Evolutionary conservation across 2,113 vertebrate genomes (phyloP), one percentile per base, ranked within the genome.

Genomic region (Gnathonemus longibarbis): DNA sequence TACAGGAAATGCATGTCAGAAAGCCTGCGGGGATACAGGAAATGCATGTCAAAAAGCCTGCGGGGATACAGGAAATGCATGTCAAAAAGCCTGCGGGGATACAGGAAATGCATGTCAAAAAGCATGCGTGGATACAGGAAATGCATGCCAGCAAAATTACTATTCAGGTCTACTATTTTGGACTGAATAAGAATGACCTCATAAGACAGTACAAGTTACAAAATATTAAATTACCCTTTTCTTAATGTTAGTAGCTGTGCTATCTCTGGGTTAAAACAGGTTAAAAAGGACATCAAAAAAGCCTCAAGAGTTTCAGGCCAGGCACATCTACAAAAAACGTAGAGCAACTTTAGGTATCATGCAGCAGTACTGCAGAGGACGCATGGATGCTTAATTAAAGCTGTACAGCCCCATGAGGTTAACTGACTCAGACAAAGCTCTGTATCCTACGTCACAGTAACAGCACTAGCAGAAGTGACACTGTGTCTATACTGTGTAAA

Each of bases 201-300:
- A 46, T 46, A 46, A 46, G 96, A 97, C 53, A 56, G 53, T 96
- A 97, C 97, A 96, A 95, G 96, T 95, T 94, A 93, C 95, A 94
- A 96, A 95, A 94, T 95, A 95, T 96, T 94, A 96, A 31, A 95
- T 93, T 96, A 96, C 96, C 95, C 92, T 96, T 95, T 95, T 96
- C 96, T 95, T 94, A 95, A 96, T 97, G 97, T 94, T 95, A 96
- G 96, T 96, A 95, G 95, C 92, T 90, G 94, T 95, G 93, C 95
- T 96, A 97, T 96, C 97, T 97, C 95, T 94, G 92, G 94, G 96
- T 96, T 94, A 93, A 96, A 96, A 95, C 96, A 94, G 96, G 96
- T 97, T 48, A 48, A 10, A 92, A 91, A 91, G 93, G 7, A 94
- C 96, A 95, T 94, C 15, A 21, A 93, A 93, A 93, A 93, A 92